phyloP scores from a whole-genome alignment of 2,888 invertebrate species.

The Drosophila lutescens region DNA sequence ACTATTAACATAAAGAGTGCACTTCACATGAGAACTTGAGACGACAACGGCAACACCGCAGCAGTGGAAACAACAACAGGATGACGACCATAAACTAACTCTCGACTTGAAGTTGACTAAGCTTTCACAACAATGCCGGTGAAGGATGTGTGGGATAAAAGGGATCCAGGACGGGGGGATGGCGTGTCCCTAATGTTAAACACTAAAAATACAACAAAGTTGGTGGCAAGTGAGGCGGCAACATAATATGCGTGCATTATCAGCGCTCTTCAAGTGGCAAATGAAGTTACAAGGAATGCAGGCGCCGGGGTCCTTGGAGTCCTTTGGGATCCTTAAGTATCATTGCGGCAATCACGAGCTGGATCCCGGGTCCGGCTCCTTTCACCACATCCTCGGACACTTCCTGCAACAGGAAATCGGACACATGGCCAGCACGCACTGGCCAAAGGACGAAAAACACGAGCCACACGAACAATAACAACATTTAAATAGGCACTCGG shows the following conservation, averaged over 20 bases:
- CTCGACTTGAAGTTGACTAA: constrained; percentile 68
- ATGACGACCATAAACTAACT: constrained; percentile 65
- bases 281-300: constrained; percentile 58
- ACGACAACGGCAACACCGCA: constrained; percentile 55
- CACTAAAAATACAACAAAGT: constrained; percentile 51
- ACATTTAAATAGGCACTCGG: constrained; percentile 58
- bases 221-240: constrained; percentile 36
- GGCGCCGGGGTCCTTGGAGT: background rate
- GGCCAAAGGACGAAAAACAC: constrained; percentile 16
- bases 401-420: constrained; percentile 71
- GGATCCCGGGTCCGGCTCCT: constrained; percentile 20
- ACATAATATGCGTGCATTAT: constrained; percentile 64
- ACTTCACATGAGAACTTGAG: constrained; percentile 78
- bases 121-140: constrained; percentile 57
- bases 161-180: background rate
- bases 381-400: constrained; percentile 63
- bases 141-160: constrained; percentile 2
- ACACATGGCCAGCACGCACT: constrained; percentile 44
- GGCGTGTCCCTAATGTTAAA: constrained; percentile 63
- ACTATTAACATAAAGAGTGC: constrained; percentile 79
- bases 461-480: constrained; percentile 35
- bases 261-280: constrained; percentile 63
- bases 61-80: constrained; percentile 30
- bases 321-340: constrained; percentile 53
- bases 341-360: constrained; percentile 53